Percentiles rank a stretch among this genome's conserved stretches.
Conservation (phyloP, 2,113 vertebrate genomes). For the Dipodomys spectabilis region DNA sequence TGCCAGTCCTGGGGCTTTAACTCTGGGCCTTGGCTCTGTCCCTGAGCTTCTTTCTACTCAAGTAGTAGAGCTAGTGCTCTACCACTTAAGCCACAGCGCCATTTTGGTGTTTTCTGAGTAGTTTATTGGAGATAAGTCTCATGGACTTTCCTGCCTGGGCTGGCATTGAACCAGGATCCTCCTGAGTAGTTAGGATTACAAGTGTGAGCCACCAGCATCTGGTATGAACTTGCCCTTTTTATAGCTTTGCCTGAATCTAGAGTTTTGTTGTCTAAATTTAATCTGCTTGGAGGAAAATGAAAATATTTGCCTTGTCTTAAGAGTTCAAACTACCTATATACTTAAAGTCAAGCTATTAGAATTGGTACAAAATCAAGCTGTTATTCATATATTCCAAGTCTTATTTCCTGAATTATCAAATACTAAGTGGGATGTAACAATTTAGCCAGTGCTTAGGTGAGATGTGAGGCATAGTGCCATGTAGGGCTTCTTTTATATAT, state of each 20-base stretch:
- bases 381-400: not conserved
- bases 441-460: not conserved
- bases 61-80: no score
- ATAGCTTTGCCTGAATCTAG: conserved; percentile 7
- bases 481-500: not conserved
- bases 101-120: no score
- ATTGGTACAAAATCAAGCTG: conserved; percentile 14
- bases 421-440: not conserved
- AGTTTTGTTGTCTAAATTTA: conserved; percentile 26
- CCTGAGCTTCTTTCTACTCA: no score
- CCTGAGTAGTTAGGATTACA: no score
- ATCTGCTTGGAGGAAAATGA: conserved; percentile 34
- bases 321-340: not conserved
- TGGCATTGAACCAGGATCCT: no score
- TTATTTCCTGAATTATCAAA: not conserved
- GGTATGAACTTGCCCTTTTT: not conserved
- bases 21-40: not conserved
- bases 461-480: not conserved
- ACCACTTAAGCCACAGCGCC: no score
- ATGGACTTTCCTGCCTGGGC: no score
- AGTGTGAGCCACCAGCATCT: no score
- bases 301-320: conserved; percentile 15
- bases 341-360: not conserved
- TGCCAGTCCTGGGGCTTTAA: not conserved
- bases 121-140: no score